These are phyloP conservation scores for Tortricodes alternella DNA, from an alignment of 2,888 invertebrate species.

Conservation along the genomic window DNA sequence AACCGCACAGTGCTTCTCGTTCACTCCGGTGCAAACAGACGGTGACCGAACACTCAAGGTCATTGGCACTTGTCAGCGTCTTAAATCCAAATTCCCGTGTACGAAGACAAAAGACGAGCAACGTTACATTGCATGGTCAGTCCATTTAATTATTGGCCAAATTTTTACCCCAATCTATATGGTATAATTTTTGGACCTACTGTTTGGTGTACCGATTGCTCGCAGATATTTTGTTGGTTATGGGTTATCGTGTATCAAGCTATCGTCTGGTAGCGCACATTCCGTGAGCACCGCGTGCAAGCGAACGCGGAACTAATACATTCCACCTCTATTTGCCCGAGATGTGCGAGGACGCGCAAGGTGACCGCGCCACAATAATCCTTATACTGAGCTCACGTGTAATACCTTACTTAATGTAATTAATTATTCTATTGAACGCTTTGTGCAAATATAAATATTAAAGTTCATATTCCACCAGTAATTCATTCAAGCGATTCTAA, in stretches of 20 bases:
- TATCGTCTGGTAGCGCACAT: constrained; percentile 41
- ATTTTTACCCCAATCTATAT: too few relatives aligned
- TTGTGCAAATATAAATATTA: background rate
- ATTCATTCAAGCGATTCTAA: constrained; percentile 5
- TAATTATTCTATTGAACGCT: constrained; percentile 10
- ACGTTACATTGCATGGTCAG: too few relatives aligned
- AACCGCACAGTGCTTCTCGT: too few relatives aligned
- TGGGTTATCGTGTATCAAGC: background rate
- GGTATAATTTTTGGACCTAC: background rate
- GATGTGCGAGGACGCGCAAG: constrained; percentile 73
- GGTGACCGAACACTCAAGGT: too few relatives aligned
- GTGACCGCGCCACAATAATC: constrained; percentile 59
- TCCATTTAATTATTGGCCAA: too few relatives aligned
- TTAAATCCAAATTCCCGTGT: too few relatives aligned
- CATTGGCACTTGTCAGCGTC: too few relatives aligned
- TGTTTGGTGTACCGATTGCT: background rate
- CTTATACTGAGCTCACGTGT: constrained; percentile 10
- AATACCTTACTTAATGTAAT: constrained; percentile 18
- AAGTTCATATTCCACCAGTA: background rate
- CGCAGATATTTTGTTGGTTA: background rate
- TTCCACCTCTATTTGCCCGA: constrained; percentile 74
- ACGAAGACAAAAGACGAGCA: too few relatives aligned
- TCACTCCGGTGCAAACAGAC: too few relatives aligned
- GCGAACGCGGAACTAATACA: constrained; percentile 64
- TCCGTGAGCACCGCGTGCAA: constrained; percentile 38